Evolutionary conservation across 2,797 vertebrate genomes (phyloP).

Genomic region (Sebastes elongatus): DNA sequence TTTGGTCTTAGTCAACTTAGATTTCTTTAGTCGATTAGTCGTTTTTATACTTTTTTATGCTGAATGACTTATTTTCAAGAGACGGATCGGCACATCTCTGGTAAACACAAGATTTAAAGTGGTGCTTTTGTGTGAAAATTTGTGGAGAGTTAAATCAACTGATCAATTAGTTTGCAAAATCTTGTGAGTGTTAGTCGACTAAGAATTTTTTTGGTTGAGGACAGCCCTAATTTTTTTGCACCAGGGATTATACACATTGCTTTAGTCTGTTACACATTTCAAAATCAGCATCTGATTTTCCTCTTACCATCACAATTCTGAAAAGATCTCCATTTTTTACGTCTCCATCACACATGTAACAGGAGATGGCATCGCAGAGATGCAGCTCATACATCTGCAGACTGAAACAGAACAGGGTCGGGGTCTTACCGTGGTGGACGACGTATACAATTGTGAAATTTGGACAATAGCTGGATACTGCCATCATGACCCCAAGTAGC

Average conservation of each 20-base stretch:
- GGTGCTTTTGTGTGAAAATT: too few species aligned
- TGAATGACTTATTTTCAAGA: too few species aligned
- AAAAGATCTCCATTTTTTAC: not conserved
- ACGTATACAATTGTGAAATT: not conserved
- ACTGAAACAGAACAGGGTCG: not conserved
- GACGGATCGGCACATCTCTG: too few species aligned
- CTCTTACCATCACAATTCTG: not conserved
- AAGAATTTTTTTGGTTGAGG: too few species aligned
- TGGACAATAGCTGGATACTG: not conserved
- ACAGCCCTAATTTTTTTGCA: not conserved
- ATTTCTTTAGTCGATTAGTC: too few species aligned
- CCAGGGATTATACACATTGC: not conserved
- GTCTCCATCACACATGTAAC: not conserved
- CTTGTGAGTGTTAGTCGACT: too few species aligned
- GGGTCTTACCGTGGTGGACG: not conserved
- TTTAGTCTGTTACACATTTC: not conserved
- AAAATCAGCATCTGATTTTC: not conserved
- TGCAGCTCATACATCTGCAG: not conserved
- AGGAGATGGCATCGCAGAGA: not conserved
- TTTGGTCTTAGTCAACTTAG: too few species aligned
- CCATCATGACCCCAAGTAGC: not conserved
- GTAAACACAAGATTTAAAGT: too few species aligned
- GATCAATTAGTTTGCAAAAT: too few species aligned
- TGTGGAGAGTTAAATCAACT: too few species aligned
- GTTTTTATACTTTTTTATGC: too few species aligned